phyloP scores from a whole-genome alignment of 30 jellyfish, hydroid and myxozoan species.

The Sanderia malayensis region DNA sequence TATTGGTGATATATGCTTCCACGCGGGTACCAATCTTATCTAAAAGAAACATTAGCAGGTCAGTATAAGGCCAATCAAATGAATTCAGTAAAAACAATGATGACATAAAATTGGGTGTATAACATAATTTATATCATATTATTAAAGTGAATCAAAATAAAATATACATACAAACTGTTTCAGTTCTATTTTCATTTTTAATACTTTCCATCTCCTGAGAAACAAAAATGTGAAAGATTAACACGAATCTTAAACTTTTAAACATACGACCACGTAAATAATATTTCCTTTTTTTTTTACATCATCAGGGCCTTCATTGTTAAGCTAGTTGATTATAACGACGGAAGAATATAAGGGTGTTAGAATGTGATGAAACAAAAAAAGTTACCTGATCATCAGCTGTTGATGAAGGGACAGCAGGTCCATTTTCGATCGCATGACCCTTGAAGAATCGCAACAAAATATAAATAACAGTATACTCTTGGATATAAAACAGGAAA shows the following conservation, averaged over 20 bases:
- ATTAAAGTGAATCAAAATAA: too few species aligned
- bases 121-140: too few species aligned
- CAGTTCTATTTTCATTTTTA: constrained; percentile 6
- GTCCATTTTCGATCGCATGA: neutral
- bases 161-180: constrained; percentile 29
- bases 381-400: constrained; percentile 11
- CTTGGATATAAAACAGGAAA: too few species aligned
- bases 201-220: constrained; percentile 13
- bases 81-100: neutral
- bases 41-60: neutral
- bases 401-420: constrained; percentile 1
- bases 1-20: constrained; percentile 73
- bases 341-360: too few species aligned
- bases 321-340: too few species aligned
- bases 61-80: neutral
- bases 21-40: constrained; percentile 70
- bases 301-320: too few species aligned
- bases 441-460: too few species aligned
- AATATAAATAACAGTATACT: neutral
- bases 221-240: neutral
- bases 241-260: too few species aligned
- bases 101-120: too few species aligned
- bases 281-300: too few species aligned
- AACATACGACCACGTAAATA: too few species aligned
- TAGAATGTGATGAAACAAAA: too few species aligned